Evolutionary conservation across 2,888 invertebrate genomes (phyloP).

Genomic region (Luperina testacea): DNA sequence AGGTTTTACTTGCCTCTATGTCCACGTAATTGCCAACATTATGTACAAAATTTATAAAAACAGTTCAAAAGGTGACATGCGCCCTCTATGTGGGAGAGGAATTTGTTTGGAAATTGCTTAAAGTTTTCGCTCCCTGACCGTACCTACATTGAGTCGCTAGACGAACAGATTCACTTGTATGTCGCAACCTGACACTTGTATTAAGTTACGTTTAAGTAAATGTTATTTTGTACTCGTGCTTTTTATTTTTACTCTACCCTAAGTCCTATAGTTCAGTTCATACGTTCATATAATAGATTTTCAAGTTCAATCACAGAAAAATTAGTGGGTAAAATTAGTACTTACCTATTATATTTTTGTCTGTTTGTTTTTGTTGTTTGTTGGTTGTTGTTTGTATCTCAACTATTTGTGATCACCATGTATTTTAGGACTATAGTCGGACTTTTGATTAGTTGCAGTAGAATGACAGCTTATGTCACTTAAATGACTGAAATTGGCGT

Average conservation of each 20-base stretch:
- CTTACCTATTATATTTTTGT: no score
- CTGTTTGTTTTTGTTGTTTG: no score
- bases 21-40: not conserved
- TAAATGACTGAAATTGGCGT: no score
- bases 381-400: no score
- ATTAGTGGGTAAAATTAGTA: not conserved
- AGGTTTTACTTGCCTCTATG: not conserved
- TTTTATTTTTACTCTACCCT: constrained; percentile 58
- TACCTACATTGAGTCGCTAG: constrained; percentile 33
- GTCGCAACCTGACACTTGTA: constrained; percentile 58
- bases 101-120: not conserved
- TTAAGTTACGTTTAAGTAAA: constrained; percentile 70
- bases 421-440: no score
- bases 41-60: not conserved
- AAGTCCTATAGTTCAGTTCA: not conserved
- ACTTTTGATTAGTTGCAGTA: no score
- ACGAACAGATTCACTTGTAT: constrained; percentile 53
- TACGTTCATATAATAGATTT: no score
- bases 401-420: no score
- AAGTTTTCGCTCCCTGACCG: not conserved
- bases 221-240: constrained; percentile 68
- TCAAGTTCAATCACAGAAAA: not conserved
- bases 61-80: not conserved
- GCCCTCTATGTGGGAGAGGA: not conserved
- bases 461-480: no score